A percentile compares a stretch with the other conserved stretches of the same genome.
Conservation (phyloP, 2,113 vertebrate species). For the Zingel zingel region DNA sequence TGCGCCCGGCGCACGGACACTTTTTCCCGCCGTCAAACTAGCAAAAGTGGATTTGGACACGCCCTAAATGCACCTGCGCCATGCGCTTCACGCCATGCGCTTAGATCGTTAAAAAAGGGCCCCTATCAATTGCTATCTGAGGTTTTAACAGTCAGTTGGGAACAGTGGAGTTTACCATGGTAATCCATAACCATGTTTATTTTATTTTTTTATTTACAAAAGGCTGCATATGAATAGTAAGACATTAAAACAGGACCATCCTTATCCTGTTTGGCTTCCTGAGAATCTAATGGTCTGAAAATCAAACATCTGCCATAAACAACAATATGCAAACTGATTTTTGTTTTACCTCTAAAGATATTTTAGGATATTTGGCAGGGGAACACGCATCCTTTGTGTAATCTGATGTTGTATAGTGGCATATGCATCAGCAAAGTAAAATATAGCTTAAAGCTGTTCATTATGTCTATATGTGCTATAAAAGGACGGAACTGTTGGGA, state of each 20-base stretch:
- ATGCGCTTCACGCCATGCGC: too few species aligned
- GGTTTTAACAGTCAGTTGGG: slow-evolving; percentile 17
- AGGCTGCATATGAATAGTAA: slow-evolving; percentile 18
- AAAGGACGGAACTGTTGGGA: background rate
- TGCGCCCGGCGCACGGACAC: too few species aligned
- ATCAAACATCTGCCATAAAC: background rate
- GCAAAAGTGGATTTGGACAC: too few species aligned
- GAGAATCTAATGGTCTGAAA: background rate
- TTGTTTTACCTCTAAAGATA: background rate
- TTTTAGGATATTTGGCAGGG: background rate
- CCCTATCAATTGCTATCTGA: background rate
- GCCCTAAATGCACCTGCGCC: too few species aligned
- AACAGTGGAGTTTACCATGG: slow-evolving; percentile 4
- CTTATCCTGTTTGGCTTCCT: background rate
- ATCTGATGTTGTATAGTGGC: background rate
- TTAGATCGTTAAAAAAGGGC: too few species aligned
- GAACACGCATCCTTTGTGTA: background rate
- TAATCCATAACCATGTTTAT: slow-evolving; percentile 27
- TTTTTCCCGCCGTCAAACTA: too few species aligned
- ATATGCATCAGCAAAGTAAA: background rate
- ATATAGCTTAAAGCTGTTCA: background rate
- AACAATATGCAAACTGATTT: background rate
- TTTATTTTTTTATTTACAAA: slow-evolving; percentile 33
- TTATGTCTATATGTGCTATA: background rate
- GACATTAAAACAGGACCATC: background rate